A percentile compares a stretch with the other conserved stretches of the same genome.
Evolutionary conservation across 2,888 invertebrate genomes (phyloP).

Genomic region (Caenorhabditis japonica): DNA sequence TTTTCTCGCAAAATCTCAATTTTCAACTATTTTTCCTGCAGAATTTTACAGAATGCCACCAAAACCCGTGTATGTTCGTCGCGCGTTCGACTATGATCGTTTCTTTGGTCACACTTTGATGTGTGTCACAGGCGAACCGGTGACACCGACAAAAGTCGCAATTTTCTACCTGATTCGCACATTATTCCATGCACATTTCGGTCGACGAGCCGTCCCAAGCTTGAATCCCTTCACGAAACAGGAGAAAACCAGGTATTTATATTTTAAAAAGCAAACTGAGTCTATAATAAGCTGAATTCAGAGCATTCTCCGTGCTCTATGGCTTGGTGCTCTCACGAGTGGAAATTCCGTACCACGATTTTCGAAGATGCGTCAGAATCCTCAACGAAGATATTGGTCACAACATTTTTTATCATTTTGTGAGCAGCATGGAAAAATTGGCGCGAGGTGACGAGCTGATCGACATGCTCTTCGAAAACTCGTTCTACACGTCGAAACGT

Average conservation of each 20-base stretch:
- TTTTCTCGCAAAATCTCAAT: no score
- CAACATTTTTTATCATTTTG: constrained; percentile 35
- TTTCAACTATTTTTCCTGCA: not conserved
- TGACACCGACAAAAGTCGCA: constrained; percentile 47
- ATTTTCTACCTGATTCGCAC: constrained; percentile 38
- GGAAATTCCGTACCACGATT: constrained; percentile 44
- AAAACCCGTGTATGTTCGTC: not conserved
- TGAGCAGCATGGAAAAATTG: constrained; percentile 26
- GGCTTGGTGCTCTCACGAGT: constrained; percentile 7
- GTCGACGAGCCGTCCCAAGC: constrained; percentile 25
- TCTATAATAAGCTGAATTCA: constrained; percentile 9
- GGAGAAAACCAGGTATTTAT: constrained; percentile 30
- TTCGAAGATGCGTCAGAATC: constrained; percentile 24
- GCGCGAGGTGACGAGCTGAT: constrained; percentile 18
- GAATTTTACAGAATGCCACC: not conserved
- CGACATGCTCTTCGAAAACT: constrained; percentile 31
- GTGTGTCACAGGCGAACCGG: constrained; percentile 45
- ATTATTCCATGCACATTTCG: constrained; percentile 36
- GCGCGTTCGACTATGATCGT: constrained; percentile 31
- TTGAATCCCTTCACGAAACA: constrained; percentile 11
- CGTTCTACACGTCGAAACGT: constrained; percentile 18
- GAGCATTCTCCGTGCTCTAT: constrained; percentile 26
- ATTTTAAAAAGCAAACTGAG: no score
- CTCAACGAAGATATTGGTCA: constrained; percentile 26
- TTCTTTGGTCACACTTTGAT: constrained; percentile 36